Evolutionary conservation across 2,113 vertebrate species (phyloP).

Genomic region (Stictonetta naevosa): DNA sequence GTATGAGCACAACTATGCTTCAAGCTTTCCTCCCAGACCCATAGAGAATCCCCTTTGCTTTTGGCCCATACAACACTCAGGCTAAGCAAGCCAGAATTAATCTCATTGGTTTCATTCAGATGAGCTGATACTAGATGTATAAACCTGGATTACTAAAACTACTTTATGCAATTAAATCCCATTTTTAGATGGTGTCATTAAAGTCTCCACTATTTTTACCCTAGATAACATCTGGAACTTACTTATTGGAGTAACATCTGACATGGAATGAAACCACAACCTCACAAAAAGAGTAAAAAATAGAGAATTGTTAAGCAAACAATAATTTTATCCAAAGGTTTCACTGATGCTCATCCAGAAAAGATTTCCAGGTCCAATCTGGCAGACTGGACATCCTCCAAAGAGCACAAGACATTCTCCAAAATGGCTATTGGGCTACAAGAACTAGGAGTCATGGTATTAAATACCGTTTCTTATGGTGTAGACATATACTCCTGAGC

Average conservation of each 20-base stretch:
- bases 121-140: background rate
- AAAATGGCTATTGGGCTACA: background rate
- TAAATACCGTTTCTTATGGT: background rate
- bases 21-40: background rate
- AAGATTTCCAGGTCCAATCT: background rate
- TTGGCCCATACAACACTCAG: background rate
- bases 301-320: background rate
- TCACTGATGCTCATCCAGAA: background rate
- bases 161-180: background rate
- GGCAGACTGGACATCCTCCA: background rate
- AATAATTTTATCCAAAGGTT: background rate
- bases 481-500: background rate
- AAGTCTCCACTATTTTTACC: background rate
- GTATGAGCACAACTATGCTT: background rate
- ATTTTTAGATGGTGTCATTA: background rate
- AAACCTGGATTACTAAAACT: background rate
- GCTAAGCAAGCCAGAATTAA: background rate
- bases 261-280: background rate
- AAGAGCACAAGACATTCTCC: background rate
- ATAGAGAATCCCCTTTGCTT: background rate
- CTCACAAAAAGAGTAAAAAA: background rate
- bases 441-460: background rate
- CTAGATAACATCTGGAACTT: background rate
- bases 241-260: background rate
- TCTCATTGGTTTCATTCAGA: background rate